Conservation (phyloP, 2,888 invertebrate species). For the Phalangium opilio region DNA sequence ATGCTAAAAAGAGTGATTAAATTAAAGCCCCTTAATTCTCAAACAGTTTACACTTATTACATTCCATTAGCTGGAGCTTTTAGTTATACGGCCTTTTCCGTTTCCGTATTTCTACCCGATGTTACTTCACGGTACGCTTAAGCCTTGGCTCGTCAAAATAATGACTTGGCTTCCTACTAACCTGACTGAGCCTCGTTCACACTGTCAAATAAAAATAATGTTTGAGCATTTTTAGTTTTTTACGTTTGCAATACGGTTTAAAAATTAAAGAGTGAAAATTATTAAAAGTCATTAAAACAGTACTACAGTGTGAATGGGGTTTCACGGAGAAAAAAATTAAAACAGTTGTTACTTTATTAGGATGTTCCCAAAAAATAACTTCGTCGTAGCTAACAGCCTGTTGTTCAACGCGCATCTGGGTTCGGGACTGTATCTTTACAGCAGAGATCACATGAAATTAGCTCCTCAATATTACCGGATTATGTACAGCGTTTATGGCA, state of each 20-base stretch:
- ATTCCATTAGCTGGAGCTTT: constrained; percentile 39
- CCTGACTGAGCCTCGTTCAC: background rate
- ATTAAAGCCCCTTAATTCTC: constrained; percentile 1
- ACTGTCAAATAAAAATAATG: too few species aligned
- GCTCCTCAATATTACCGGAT: constrained; percentile 52
- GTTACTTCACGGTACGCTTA: constrained; percentile 49
- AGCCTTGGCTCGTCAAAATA: background rate
- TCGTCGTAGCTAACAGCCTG: constrained; percentile 50
- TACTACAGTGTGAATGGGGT: background rate
- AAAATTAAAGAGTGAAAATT: too few species aligned
- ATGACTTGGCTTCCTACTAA: too few species aligned
- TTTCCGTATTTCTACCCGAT: constrained; percentile 70
- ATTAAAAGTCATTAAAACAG: background rate
- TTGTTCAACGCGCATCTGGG: constrained; percentile 66
- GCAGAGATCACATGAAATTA: constrained; percentile 47
- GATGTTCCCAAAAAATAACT: constrained; percentile 44
- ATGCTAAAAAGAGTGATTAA: background rate
- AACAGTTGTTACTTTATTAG: constrained; percentile 5
- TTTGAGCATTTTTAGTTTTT: too few species aligned
- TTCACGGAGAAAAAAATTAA: background rate
- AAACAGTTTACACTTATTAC: constrained; percentile 5
- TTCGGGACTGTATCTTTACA: constrained; percentile 65
- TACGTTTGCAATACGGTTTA: too few species aligned
- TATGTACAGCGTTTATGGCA: constrained; percentile 32
- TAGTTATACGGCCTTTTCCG: constrained; percentile 59